A percentile compares a stretch with the other conserved stretches of the same genome.
Conservation (phyloP, 1,140 invertebrate species). For the Chironomus striatipennis region DNA sequence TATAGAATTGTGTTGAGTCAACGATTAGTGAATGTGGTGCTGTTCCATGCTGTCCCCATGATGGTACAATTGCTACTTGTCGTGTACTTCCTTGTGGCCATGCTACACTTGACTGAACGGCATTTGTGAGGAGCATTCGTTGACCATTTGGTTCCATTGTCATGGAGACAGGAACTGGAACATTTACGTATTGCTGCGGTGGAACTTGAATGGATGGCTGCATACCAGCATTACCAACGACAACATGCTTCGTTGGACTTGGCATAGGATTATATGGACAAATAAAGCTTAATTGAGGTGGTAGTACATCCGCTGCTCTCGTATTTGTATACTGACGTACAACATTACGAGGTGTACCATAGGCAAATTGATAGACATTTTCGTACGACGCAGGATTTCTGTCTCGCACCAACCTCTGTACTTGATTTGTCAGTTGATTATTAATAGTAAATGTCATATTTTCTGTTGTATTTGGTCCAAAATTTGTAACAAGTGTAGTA, state of each 20-base stretch:
- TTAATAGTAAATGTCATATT: slow-evolving; percentile 85
- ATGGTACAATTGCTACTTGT: slow-evolving; percentile 77
- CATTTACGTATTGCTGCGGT: slow-evolving; percentile 71
- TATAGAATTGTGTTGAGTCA: slow-evolving; percentile 63
- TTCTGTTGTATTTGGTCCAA: slow-evolving; percentile 66
- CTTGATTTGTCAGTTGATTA: slow-evolving; percentile 67
- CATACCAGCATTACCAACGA: slow-evolving; percentile 66
- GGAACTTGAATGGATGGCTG: slow-evolving; percentile 56
- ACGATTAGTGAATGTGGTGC: slow-evolving; percentile 71
- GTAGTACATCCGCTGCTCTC: slow-evolving; percentile 67
- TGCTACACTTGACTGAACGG: slow-evolving; percentile 60
- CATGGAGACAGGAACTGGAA: slow-evolving; percentile 72
- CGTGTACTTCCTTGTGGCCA: slow-evolving; percentile 69
- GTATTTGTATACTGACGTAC: slow-evolving; percentile 54
- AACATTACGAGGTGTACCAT: slow-evolving; percentile 64
- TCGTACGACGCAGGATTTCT: slow-evolving; percentile 57
- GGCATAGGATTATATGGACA: slow-evolving; percentile 82
- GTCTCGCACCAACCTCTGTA: slow-evolving; percentile 56
- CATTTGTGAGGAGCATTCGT: slow-evolving; percentile 62
- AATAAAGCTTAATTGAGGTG: slow-evolving; percentile 86
- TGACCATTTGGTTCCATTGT: slow-evolving; percentile 58
- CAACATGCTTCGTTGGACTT: slow-evolving; percentile 79
- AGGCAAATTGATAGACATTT: slow-evolving; percentile 71
- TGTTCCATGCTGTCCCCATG: slow-evolving; percentile 76
- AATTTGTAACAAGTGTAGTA: slow-evolving; percentile 55